These are phyloP conservation scores for Drosophila histrio DNA, from an alignment of 2,888 invertebrate genomes.

Conservation along the genomic window DNA sequence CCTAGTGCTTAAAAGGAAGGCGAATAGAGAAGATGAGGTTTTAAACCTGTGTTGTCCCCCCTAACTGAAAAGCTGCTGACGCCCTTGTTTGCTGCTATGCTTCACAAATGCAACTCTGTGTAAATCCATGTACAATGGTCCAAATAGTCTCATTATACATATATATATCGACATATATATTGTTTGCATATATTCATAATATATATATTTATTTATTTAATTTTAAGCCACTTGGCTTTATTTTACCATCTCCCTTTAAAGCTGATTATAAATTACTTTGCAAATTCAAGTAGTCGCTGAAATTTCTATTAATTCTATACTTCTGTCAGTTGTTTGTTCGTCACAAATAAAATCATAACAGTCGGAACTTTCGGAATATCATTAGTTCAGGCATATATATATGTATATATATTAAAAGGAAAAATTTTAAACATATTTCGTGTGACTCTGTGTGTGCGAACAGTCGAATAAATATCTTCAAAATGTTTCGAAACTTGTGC, in stretches of 20 bases:
- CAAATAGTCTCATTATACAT: too few relatives aligned
- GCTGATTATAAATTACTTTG: neutral
- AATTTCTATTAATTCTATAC: neutral
- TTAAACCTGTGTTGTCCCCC: too few relatives aligned
- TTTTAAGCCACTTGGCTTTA: too few relatives aligned
- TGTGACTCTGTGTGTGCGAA: neutral
- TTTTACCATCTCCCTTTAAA: neutral
- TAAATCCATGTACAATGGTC: too few relatives aligned
- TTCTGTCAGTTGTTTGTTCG: neutral
- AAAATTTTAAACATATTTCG: conserved; percentile 13
- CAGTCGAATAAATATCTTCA: neutral
- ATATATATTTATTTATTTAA: neutral
- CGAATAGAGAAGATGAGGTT: too few relatives aligned
- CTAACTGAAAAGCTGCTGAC: too few relatives aligned
- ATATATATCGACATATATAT: too few relatives aligned
- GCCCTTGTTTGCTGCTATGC: too few relatives aligned
- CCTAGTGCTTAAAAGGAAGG: too few relatives aligned
- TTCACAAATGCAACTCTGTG: too few relatives aligned
- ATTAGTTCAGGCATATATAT: conserved; percentile 26
- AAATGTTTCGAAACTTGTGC: conserved; percentile 55
- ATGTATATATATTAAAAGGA: conserved; percentile 20
- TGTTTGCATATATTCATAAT: too few relatives aligned
- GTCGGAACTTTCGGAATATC: conserved; percentile 33
- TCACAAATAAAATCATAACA: conserved; percentile 1
- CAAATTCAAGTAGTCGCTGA: conserved; percentile 31